A percentile compares a stretch with the other conserved stretches of the same genome.
Conservation (phyloP, 2,113 vertebrate species). For the Haemorhous mexicanus region DNA sequence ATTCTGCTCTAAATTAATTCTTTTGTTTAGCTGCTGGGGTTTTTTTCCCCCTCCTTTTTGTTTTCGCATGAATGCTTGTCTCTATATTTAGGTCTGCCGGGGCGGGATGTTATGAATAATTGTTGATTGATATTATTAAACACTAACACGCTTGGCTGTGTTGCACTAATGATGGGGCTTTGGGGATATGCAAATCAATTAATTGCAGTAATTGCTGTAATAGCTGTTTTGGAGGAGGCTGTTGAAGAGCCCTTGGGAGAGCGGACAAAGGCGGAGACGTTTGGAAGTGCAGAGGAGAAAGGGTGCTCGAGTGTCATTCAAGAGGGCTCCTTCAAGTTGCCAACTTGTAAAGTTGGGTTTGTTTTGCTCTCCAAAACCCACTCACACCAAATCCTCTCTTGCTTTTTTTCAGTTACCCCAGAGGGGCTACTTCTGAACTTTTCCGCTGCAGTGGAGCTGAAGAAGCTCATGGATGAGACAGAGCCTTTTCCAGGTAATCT, state of each 20-base stretch:
- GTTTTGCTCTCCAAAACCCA: not conserved
- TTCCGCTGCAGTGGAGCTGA: not conserved
- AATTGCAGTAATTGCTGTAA: constrained; percentile 51
- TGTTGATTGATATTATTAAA: constrained; percentile 62
- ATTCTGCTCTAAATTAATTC: constrained; percentile 52
- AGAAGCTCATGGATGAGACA: not conserved
- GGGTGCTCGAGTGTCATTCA: not conserved
- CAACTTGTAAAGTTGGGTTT: not conserved
- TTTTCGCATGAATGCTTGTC: constrained; percentile 40
- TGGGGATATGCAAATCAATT: constrained; percentile 63
- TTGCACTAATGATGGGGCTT: constrained; percentile 58
- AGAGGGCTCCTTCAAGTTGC: not conserved
- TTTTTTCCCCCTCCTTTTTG: not conserved
- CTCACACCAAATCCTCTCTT: not conserved
- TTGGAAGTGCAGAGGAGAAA: not conserved
- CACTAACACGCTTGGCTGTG: constrained; percentile 53
- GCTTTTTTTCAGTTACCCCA: not conserved
- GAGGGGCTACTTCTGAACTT: not conserved
- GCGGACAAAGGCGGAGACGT: not conserved
- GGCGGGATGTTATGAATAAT: constrained; percentile 47
- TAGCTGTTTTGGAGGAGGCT: constrained; percentile 33
- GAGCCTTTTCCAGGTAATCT: not conserved
- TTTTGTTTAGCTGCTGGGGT: constrained; percentile 39
- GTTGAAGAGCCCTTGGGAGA: constrained; percentile 22
- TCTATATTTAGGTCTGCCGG: constrained; percentile 49